Conservation (phyloP, 2,113 vertebrate genomes). For the Silurus meridionalis region DNA sequence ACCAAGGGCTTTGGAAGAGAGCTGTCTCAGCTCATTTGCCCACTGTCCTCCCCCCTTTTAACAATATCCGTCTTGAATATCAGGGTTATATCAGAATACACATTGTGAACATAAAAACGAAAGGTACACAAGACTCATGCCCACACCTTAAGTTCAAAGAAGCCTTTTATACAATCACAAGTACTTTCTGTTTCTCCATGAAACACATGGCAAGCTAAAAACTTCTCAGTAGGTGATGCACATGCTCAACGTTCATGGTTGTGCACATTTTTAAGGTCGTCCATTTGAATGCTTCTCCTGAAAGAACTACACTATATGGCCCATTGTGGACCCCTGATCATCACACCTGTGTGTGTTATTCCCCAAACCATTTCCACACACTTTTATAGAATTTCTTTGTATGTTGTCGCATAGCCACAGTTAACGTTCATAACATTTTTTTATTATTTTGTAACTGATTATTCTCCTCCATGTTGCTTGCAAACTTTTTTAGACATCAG, state of each 20-base stretch:
- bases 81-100: neutral
- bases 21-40: too few relatives aligned
- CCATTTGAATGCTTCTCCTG: too few relatives aligned
- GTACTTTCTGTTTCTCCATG: neutral
- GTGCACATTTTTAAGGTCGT: too few relatives aligned
- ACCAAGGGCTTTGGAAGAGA: too few relatives aligned
- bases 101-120: neutral
- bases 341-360: neutral
- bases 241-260: too few relatives aligned
- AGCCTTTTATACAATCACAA: neutral
- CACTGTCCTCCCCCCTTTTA: neutral
- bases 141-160: neutral
- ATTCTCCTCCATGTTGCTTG: neutral
- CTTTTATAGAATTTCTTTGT: neutral
- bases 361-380: neutral
- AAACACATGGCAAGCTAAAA: neutral
- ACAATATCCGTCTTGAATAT: neutral
- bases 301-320: too few relatives aligned
- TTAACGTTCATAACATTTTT: neutral
- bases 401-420: neutral
- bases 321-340: neutral
- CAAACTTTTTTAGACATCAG: neutral
- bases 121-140: neutral
- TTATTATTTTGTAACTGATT: neutral
- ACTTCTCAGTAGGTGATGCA: too few relatives aligned